A percentile compares a stretch with the other conserved stretches of the same genome.
phyloP scores from a whole-genome alignment of 2,888 invertebrate species.

The Netelia inedita region DNA sequence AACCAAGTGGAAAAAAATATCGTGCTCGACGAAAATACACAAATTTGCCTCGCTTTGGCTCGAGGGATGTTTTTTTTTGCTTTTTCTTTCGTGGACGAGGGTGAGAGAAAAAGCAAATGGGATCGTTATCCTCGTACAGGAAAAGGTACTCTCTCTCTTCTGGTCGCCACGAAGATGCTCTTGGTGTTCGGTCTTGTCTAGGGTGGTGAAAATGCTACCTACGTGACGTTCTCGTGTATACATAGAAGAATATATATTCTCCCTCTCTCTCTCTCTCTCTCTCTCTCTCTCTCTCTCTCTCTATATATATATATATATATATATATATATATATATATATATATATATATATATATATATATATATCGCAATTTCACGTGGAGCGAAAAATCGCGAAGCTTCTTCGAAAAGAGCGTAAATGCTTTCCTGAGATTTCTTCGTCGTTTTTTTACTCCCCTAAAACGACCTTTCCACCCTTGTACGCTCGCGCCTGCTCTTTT shows the following conservation, averaged over 20 bases:
- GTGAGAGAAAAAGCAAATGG: slow-evolving; percentile 13
- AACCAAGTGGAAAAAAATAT: neutral
- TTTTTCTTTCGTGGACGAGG: neutral
- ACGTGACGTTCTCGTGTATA: too few relatives aligned
- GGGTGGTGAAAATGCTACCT: neutral
- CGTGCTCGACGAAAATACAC: neutral
- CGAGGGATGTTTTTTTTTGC: neutral
- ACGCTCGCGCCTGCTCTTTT: too few relatives aligned
- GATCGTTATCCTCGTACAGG: slow-evolving; percentile 31
- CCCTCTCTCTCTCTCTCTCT: too few relatives aligned
- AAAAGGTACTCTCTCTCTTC: slow-evolving; percentile 35
- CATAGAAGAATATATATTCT: too few relatives aligned
- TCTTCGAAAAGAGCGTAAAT: too few relatives aligned
- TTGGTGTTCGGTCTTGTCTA: neutral
- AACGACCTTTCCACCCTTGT: too few relatives aligned
- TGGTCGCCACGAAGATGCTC: neutral
- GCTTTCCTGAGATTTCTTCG: too few relatives aligned
- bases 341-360: neutral
- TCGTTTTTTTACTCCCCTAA: too few relatives aligned
- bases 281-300: too few relatives aligned
- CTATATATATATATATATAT: neutral
- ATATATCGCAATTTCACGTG: too few relatives aligned
- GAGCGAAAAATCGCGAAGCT: too few relatives aligned
- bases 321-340: too few relatives aligned
- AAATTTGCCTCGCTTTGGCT: neutral